These are phyloP conservation scores for Drosophila navojoa DNA, from an alignment of 1,140 invertebrate species.

Conservation along the genomic window DNA sequence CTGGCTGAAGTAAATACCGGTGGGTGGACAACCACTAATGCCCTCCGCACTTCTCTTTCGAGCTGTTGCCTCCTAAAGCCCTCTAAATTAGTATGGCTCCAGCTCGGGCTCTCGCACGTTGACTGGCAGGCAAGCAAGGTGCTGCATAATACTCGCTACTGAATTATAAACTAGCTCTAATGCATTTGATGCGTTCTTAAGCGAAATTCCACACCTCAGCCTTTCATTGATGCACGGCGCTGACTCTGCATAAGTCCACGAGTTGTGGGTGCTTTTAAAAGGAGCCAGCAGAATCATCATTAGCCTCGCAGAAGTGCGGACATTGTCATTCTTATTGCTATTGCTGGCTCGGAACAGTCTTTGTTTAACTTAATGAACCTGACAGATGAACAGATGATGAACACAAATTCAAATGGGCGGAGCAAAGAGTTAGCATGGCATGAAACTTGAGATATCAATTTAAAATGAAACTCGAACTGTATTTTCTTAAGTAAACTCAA, in stretches of 20 bases:
- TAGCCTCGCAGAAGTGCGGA: conserved; percentile 5
- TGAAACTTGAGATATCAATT: no score
- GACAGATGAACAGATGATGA: no score
- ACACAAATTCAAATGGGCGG: no score
- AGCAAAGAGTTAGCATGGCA: no score
- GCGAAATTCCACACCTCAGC: conserved; percentile 40
- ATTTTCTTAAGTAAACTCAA: no score
- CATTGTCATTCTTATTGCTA: background rate
- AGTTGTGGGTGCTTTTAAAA: conserved; percentile 68
- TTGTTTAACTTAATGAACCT: no score
- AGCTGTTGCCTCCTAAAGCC: conserved; percentile 23
- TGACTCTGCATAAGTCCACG: conserved; percentile 19
- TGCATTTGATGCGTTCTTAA: conserved; percentile 72
- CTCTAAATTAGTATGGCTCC: conserved; percentile 53
- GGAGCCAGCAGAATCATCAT: conserved; percentile 18
- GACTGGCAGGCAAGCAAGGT: conserved; percentile 13
- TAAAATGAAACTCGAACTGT: no score
- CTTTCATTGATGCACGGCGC: conserved; percentile 44
- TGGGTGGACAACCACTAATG: conserved; percentile 18
- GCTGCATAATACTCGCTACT: conserved; percentile 43
- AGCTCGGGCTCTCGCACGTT: conserved; percentile 6
- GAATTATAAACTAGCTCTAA: conserved; percentile 72
- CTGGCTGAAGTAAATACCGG: background rate
- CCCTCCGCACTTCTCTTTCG: conserved; percentile 33
- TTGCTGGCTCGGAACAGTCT: no score